Percentiles rank a stretch among this genome's conserved stretches.
Conservation (phyloP, 2,888 invertebrate genomes). For the Micoletzkya japonica region DNA sequence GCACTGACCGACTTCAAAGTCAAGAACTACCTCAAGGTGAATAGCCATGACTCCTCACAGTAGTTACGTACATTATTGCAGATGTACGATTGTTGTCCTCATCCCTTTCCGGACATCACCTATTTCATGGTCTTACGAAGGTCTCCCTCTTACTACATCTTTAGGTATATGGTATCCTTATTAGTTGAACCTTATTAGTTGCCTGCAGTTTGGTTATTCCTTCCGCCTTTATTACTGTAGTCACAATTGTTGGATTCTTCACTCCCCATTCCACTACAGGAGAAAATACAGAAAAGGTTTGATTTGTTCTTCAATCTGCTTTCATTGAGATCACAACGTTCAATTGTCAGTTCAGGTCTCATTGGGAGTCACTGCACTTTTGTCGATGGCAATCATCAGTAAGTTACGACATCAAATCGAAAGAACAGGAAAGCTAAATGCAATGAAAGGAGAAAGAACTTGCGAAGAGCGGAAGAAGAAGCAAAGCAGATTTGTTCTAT, state of each 20-base stretch:
- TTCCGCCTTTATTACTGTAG: slow-evolving; percentile 59
- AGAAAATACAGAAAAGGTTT: slow-evolving; percentile 61
- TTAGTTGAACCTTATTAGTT: neutral
- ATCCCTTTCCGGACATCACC: slow-evolving; percentile 59
- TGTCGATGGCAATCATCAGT: slow-evolving; percentile 61
- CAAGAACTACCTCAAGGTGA: slow-evolving; percentile 41
- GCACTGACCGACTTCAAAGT: slow-evolving; percentile 56
- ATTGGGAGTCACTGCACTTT: slow-evolving; percentile 59
- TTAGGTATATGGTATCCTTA: slow-evolving; percentile 39
- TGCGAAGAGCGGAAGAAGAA: neutral
- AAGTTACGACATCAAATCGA: slow-evolving; percentile 11
- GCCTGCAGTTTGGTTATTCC: slow-evolving; percentile 56
- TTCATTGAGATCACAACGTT: neutral
- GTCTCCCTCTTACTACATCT: slow-evolving; percentile 61
- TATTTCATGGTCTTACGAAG: slow-evolving; percentile 57
- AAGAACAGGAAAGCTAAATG: neutral
- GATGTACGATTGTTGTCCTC: slow-evolving; percentile 59
- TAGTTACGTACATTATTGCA: slow-evolving; percentile 9
- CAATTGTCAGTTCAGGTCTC: slow-evolving; percentile 30
- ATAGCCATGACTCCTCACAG: neutral
- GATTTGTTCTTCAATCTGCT: neutral
- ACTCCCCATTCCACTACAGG: slow-evolving; percentile 62
- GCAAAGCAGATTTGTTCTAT: slow-evolving; percentile 27
- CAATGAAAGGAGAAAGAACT: neutral
- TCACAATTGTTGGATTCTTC: slow-evolving; percentile 62